These are phyloP conservation scores for Zoroaster sp. DNA, from an alignment of 53 echinoderm and acorn worm species.

Conservation along the genomic window DNA sequence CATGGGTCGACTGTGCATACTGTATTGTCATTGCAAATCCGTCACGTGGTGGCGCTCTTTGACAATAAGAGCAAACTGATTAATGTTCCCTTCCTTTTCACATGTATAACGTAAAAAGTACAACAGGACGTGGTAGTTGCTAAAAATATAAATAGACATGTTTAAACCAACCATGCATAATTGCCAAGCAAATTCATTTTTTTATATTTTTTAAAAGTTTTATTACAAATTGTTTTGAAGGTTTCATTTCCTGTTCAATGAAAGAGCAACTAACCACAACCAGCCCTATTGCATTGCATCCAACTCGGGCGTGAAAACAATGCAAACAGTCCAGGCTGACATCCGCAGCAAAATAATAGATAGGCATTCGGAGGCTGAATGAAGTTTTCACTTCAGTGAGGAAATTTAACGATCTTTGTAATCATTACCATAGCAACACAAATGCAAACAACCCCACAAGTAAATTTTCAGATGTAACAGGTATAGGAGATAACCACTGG, in stretches of 20 bases:
- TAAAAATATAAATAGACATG: background rate
- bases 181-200: background rate
- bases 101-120: too few relatives aligned
- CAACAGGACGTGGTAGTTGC: background rate
- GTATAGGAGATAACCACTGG: too few relatives aligned
- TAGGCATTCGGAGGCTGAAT: background rate
- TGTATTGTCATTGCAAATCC: too few relatives aligned
- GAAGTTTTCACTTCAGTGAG: background rate
- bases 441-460: too few relatives aligned
- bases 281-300: background rate
- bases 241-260: slow-evolving; percentile 13
- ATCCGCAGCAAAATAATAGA: slow-evolving; percentile 16
- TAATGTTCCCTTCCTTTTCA: too few relatives aligned
- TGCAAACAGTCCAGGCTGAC: slow-evolving; percentile 1
- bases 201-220: too few relatives aligned
- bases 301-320: slow-evolving; percentile 10
- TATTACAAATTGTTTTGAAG: background rate
- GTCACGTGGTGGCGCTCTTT: slow-evolving; percentile 28
- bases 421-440: too few relatives aligned
- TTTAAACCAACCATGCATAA: background rate
- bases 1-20: too few relatives aligned
- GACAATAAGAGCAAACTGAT: background rate
- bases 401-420: background rate
- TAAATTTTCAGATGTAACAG: too few relatives aligned
- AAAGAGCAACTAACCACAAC: background rate